phyloP scores from a whole-genome alignment of 2,113 vertebrate species.

The Istiophorus platypterus region DNA sequence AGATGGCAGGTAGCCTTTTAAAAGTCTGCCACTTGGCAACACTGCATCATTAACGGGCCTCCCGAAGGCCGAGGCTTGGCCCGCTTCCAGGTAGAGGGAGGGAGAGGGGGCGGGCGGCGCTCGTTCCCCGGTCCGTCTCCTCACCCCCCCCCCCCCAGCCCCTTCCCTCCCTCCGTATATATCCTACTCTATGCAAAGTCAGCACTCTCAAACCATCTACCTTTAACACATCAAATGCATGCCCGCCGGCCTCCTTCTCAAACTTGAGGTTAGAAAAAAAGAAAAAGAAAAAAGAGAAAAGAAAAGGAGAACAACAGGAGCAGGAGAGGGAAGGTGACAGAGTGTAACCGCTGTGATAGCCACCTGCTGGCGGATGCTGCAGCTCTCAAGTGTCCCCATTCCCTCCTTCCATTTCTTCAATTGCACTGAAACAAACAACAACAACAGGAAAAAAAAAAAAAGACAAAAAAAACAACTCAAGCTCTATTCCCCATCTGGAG shows the following conservation, averaged over 20 bases:
- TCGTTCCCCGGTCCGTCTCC: slow-evolving; percentile 1
- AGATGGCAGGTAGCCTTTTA: slow-evolving; percentile 73
- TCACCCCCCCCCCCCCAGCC: not conserved
- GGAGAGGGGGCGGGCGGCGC: slow-evolving; percentile 47
- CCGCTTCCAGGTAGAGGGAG: slow-evolving; percentile 55
- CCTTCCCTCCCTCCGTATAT: slow-evolving; percentile 29
- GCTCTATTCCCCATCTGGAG: slow-evolving; percentile 22
- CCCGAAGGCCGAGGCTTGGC: slow-evolving; percentile 75
- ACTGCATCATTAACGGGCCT: slow-evolving; percentile 74
- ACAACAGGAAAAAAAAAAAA: too few species aligned
- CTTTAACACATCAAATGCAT: slow-evolving; percentile 80
- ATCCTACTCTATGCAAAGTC: slow-evolving; percentile 75
- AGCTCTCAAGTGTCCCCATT: slow-evolving; percentile 20
- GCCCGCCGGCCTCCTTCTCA: slow-evolving; percentile 71
- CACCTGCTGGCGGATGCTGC: slow-evolving; percentile 53
- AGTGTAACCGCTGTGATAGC: slow-evolving; percentile 46
- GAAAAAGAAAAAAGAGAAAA: slow-evolving; percentile 47
- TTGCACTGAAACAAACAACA: slow-evolving; percentile 20
- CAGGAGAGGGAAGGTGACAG: slow-evolving; percentile 35
- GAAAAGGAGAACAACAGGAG: slow-evolving; percentile 35
- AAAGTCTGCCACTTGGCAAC: slow-evolving; percentile 73
- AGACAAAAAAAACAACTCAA: slow-evolving; percentile 17
- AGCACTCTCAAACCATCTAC: slow-evolving; percentile 78
- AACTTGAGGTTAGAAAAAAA: slow-evolving; percentile 45
- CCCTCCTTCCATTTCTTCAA: not conserved